Evolutionary conservation across 30 jellyfish, hydroid and myxozoan genomes (phyloP).

Genomic region (Pelagia noctiluca): DNA sequence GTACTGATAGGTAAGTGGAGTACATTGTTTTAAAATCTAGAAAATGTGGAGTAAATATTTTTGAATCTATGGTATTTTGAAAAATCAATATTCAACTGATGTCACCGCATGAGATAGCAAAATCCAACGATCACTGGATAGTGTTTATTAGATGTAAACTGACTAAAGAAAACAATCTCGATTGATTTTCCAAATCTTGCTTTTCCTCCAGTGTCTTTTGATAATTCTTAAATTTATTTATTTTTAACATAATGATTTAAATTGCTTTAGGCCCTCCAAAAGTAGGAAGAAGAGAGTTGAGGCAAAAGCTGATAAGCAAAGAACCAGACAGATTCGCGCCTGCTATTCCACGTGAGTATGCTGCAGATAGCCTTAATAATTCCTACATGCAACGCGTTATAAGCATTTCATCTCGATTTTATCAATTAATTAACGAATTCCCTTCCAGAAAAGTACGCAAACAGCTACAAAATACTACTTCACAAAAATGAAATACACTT

Average conservation of each 20-base stretch:
- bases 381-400: not conserved
- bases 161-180: too few species aligned
- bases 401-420: not conserved
- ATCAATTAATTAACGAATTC: not conserved
- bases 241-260: too few species aligned
- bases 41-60: too few species aligned
- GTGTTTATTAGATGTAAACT: too few species aligned
- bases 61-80: too few species aligned
- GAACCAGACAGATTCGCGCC: conserved; percentile 86
- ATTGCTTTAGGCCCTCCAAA: conserved; percentile 95
- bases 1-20: conserved; percentile 93
- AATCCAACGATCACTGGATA: too few species aligned
- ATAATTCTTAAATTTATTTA: too few species aligned
- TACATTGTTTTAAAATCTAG: too few species aligned
- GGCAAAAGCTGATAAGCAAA: conserved; percentile 72
- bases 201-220: too few species aligned
- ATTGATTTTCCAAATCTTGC: too few species aligned
- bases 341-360: conserved; percentile 92
- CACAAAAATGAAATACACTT: not conserved
- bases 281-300: conserved; percentile 93
- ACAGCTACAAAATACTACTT: not conserved
- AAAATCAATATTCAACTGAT: too few species aligned
- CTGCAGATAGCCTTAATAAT: not conserved
- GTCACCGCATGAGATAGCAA: too few species aligned
- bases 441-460: not conserved